These are phyloP conservation scores for Drosophila teissieri DNA, from an alignment of 1,140 invertebrate genomes.

Conservation along the genomic window DNA sequence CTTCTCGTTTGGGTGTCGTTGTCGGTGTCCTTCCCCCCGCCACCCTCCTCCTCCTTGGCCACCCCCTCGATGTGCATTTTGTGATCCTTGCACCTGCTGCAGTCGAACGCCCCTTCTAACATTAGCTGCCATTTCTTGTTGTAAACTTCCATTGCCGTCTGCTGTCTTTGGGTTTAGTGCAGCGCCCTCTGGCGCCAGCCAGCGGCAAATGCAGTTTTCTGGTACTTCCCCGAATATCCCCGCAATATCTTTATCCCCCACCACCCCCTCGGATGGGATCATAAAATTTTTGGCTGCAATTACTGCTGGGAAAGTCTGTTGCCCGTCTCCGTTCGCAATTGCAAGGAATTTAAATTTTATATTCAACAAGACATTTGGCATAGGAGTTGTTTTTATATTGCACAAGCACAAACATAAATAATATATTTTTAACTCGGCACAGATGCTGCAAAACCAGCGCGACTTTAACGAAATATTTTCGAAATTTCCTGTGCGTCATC, in stretches of 20 bases:
- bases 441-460: constrained; percentile 37
- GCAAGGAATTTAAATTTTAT: constrained; percentile 78
- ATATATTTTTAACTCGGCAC: constrained; percentile 54
- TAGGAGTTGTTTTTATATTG: constrained; percentile 65
- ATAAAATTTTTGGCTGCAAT: constrained; percentile 79
- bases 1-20: constrained; percentile 9
- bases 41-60: constrained; percentile 8
- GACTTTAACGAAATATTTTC: constrained; percentile 37
- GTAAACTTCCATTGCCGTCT: constrained; percentile 62
- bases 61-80: constrained; percentile 52
- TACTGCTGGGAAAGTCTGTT: constrained; percentile 63
- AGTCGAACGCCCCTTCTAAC: constrained; percentile 11
- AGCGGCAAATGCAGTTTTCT: constrained; percentile 75
- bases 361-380: constrained; percentile 71
- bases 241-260: constrained; percentile 9
- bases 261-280: constrained; percentile 22
- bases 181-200: constrained; percentile 68
- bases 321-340: constrained; percentile 52
- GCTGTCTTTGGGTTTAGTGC: constrained; percentile 65
- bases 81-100: constrained; percentile 75
- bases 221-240: constrained; percentile 55
- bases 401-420: constrained; percentile 61
- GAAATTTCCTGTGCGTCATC: constrained; percentile 62
- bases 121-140: constrained; percentile 75
- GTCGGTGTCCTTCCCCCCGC: constrained; percentile 13